These are phyloP conservation scores for Drosophila virilis DNA, from an alignment of 1,140 invertebrate species.

Conservation along the genomic window DNA sequence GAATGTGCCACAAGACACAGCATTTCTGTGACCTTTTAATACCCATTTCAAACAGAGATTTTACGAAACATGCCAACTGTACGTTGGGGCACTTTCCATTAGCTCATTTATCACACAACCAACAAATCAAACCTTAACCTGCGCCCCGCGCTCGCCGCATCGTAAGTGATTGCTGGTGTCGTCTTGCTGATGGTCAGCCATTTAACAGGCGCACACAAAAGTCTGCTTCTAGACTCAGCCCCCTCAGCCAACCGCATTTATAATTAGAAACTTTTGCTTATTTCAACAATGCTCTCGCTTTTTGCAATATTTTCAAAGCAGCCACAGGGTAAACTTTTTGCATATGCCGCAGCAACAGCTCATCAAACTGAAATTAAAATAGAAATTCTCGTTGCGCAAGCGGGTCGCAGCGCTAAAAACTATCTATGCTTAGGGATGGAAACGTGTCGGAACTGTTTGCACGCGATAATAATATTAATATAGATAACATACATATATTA, in stretches of 20 bases:
- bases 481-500: no score
- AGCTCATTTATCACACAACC: constrained; percentile 16
- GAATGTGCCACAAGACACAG: constrained; percentile 66
- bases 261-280: constrained; percentile 36
- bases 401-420: not conserved
- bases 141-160: no score
- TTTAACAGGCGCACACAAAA: constrained; percentile 14
- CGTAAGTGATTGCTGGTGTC: constrained; percentile 24
- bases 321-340: constrained; percentile 6
- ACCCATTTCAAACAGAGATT: constrained; percentile 60
- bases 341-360: constrained; percentile 5
- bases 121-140: constrained; percentile 2
- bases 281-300: constrained; percentile 9
- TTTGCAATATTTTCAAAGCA: constrained; percentile 3
- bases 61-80: constrained; percentile 46
- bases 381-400: constrained; percentile 5
- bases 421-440: not conserved
- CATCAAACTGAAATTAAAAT: constrained; percentile 8
- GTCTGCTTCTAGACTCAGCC: not conserved
- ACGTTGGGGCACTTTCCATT: constrained; percentile 10
- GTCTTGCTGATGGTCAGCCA: constrained; percentile 24
- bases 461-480: not conserved
- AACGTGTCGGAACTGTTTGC: not conserved
- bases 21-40: constrained; percentile 47
- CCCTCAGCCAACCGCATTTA: not conserved